A percentile compares a stretch with the other conserved stretches of the same genome.
These are phyloP conservation scores for Scaptomyza flava DNA, from an alignment of 2,888 invertebrate species.

Conservation along the genomic window DNA sequence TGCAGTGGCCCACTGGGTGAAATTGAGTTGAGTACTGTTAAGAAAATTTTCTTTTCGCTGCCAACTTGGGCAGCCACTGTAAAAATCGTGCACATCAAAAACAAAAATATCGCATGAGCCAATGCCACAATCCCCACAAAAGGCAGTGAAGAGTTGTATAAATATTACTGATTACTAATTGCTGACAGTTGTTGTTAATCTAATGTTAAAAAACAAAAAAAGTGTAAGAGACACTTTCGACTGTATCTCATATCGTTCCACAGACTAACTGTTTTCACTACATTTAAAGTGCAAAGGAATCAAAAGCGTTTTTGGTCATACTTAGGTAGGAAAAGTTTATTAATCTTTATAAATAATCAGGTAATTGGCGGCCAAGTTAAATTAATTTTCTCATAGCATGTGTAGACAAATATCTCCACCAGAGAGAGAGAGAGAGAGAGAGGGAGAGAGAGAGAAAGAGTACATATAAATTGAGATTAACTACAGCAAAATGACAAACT, in stretches of 20 bases:
- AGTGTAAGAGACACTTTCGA: slow-evolving; percentile 51
- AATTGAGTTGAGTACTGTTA: slow-evolving; percentile 80
- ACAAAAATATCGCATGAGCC: slow-evolving; percentile 28
- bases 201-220: slow-evolving; percentile 9
- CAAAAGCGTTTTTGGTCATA: no score
- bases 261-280: slow-evolving; percentile 13
- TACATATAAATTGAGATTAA: no score
- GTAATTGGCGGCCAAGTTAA: slow-evolving; percentile 2
- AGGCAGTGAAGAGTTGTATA: neutral
- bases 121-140: slow-evolving; percentile 6
- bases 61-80: slow-evolving; percentile 62
- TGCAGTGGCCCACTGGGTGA: slow-evolving; percentile 84
- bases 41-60: slow-evolving; percentile 78
- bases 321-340: no score
- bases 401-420: no score
- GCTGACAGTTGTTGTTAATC: slow-evolving; percentile 32
- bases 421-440: no score
- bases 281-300: slow-evolving; percentile 8
- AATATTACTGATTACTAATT: neutral
- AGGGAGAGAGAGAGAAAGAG: no score
- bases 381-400: neutral
- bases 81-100: slow-evolving; percentile 49
- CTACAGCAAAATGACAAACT: no score
- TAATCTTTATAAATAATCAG: no score
- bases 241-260: neutral